Evolutionary conservation across 2,797 vertebrate genomes (phyloP).

Genomic region (Danio aesculapii): DNA sequence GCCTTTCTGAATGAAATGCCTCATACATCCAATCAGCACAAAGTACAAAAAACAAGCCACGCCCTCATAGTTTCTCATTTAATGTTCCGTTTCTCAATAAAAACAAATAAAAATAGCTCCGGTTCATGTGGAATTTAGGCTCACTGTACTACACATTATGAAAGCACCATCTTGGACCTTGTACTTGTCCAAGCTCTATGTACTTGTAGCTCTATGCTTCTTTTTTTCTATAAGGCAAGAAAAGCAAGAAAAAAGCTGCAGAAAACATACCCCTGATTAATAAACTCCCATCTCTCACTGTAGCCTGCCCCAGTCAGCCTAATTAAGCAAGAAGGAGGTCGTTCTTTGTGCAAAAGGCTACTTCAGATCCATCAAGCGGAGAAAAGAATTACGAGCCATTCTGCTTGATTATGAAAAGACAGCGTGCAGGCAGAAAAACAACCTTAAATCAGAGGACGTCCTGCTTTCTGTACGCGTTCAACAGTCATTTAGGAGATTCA

Average conservation of each 20-base stretch:
- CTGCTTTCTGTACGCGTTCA: not conserved
- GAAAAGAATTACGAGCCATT: constrained; percentile 70
- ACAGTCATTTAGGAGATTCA: not conserved
- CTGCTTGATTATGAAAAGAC: constrained; percentile 67
- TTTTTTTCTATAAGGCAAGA: constrained; percentile 52
- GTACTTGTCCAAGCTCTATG: too few relatives aligned
- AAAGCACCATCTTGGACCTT: constrained; percentile 39
- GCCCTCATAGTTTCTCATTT: too few relatives aligned
- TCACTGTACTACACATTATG: constrained; percentile 43
- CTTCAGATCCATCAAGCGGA: constrained; percentile 61
- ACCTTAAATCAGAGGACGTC: not conserved
- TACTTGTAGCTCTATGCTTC: constrained; percentile 54
- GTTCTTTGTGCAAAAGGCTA: constrained; percentile 64
- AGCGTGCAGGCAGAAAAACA: not conserved
- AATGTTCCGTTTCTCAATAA: too few relatives aligned
- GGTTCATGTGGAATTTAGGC: constrained; percentile 6
- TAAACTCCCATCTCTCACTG: constrained; percentile 61
- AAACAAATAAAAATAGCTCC: too few relatives aligned
- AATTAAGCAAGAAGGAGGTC: constrained; percentile 70
- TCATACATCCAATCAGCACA: too few relatives aligned
- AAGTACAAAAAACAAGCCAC: too few relatives aligned
- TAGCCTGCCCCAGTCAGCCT: constrained; percentile 59
- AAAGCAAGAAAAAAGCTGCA: constrained; percentile 57
- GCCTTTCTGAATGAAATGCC: too few relatives aligned
- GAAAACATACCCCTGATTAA: constrained; percentile 67